Evolutionary conservation across 2,113 vertebrate species (phyloP).

Genomic region (Hemiprocne comata): DNA sequence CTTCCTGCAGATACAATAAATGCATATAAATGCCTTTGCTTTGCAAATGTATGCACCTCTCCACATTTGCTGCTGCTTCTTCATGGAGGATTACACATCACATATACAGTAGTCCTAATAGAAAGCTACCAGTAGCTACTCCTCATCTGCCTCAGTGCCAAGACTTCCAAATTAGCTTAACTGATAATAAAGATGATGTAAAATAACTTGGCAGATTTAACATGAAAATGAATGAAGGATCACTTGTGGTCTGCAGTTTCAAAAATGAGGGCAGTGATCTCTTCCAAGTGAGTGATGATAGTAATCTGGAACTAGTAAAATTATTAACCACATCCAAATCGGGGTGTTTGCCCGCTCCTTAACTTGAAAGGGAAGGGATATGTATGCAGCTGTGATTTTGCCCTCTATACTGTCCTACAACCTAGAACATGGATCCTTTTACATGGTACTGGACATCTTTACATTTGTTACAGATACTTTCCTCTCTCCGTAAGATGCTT

Average conservation of each 20-base stretch:
- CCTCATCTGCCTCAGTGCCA: not conserved
- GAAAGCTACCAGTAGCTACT: not conserved
- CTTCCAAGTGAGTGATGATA: not conserved
- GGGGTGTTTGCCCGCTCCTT: not conserved
- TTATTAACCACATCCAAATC: not conserved
- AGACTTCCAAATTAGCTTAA: not conserved
- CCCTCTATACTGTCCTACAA: not conserved
- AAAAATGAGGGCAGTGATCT: not conserved
- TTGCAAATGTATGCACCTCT: not conserved
- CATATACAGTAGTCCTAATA: not conserved
- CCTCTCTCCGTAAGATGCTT: not conserved
- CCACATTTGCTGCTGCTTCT: not conserved
- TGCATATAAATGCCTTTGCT: not conserved
- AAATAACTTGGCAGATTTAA: not conserved
- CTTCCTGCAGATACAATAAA: not conserved
- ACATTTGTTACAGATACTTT: not conserved
- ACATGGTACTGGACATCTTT: not conserved
- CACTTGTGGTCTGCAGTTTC: not conserved
- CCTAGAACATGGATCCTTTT: fast-evolving
- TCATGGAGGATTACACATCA: fast-evolving
- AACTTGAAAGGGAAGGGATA: not conserved
- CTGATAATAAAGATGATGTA: not conserved
- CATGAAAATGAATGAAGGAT: not conserved
- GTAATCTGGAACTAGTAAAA: not conserved
- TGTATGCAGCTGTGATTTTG: not conserved